Conservation (phyloP, 2,888 invertebrate genomes). For the Iphiclides podalirius region DNA sequence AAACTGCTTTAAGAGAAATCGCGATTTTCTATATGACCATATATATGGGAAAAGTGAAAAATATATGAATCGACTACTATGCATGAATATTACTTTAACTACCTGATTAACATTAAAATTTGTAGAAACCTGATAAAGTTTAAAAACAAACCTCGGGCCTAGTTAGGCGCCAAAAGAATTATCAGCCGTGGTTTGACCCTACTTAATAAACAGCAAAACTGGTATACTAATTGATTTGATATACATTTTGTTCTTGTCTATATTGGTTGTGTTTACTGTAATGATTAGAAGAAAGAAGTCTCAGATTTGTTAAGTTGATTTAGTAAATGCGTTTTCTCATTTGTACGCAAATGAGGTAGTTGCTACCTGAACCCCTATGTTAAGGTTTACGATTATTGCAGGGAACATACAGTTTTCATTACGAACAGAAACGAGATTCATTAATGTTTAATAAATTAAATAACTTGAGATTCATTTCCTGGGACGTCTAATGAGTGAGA, state of each 20-base stretch:
- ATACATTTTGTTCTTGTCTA: conserved; percentile 32
- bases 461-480: too few species aligned
- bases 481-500: neutral
- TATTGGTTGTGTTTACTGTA: conserved; percentile 34
- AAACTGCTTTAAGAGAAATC: too few species aligned
- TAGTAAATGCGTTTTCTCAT: conserved; percentile 46
- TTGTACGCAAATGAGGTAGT: conserved; percentile 38
- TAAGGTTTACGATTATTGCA: conserved; percentile 8
- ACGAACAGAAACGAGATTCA: too few species aligned
- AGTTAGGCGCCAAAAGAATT: conserved; percentile 13
- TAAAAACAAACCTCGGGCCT: too few species aligned
- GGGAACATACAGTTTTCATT: too few species aligned
- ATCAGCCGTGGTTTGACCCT: neutral
- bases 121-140: too few species aligned
- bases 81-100: too few species aligned
- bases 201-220: conserved; percentile 10
- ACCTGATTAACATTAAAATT: too few species aligned
- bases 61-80: too few species aligned
- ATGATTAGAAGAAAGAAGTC: conserved; percentile 34
- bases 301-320: conserved; percentile 43
- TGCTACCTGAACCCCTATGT: conserved; percentile 40
- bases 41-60: too few species aligned
- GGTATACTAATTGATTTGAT: conserved; percentile 33
- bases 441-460: too few species aligned
- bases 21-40: too few species aligned